These are phyloP conservation scores for Mactromeris polynyma DNA, from an alignment of 2,888 invertebrate species.

Conservation along the genomic window DNA sequence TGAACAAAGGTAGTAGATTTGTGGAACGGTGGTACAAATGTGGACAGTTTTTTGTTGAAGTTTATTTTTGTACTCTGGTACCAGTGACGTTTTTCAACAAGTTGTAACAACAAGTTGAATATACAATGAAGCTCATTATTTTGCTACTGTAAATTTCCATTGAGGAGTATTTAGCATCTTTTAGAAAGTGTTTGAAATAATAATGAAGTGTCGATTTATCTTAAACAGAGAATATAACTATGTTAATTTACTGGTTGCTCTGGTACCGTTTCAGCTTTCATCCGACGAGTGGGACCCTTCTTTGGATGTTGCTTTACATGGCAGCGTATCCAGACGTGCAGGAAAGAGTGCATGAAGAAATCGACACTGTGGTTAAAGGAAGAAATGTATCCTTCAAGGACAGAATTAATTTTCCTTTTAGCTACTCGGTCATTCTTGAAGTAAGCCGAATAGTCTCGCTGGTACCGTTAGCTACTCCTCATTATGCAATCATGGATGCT, in stretches of 20 bases:
- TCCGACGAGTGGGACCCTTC: constrained; percentile 60
- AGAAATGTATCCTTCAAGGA: constrained; percentile 65
- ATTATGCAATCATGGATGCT: constrained; percentile 68
- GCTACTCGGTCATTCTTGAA: constrained; percentile 72
- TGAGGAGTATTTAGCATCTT: too few species aligned
- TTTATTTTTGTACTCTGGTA: too few species aligned
- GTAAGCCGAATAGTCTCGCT: constrained; percentile 64
- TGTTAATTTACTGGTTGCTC: neutral
- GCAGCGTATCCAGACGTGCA: constrained; percentile 72
- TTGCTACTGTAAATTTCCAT: too few species aligned
- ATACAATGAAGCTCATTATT: too few species aligned
- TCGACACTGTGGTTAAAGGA: constrained; percentile 60
- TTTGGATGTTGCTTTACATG: constrained; percentile 76
- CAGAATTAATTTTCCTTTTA: constrained; percentile 60
- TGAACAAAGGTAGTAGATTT: too few species aligned
- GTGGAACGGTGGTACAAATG: too few species aligned
- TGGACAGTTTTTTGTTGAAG: too few species aligned
- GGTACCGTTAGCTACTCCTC: constrained; percentile 76
- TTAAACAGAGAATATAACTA: too few species aligned
- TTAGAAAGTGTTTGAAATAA: too few species aligned
- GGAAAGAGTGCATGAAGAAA: constrained; percentile 73
- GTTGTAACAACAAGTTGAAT: neutral
- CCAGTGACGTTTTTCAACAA: neutral
- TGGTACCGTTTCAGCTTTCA: constrained; percentile 35
- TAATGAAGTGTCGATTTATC: too few species aligned